phyloP scores from a whole-genome alignment of 1,140 invertebrate genomes.

The Drosophila insularis region DNA sequence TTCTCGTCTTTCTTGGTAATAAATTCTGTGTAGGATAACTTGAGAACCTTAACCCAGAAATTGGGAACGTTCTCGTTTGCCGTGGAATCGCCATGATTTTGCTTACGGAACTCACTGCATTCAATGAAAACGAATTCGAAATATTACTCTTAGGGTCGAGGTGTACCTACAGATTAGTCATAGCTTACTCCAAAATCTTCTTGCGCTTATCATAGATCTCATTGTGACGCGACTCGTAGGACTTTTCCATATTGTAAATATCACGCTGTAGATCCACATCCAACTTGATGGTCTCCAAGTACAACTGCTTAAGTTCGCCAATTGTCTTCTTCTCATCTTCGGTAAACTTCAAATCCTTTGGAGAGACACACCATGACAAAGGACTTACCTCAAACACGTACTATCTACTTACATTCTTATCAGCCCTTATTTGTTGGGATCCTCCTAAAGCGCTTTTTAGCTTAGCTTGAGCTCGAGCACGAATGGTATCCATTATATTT shows the following conservation, averaged over 20 bases:
- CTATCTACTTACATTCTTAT: slow-evolving; percentile 35
- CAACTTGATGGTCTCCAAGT: slow-evolving; percentile 89
- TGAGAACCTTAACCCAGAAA: slow-evolving; percentile 96
- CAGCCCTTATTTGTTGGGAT: not conserved
- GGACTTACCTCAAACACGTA: too few species aligned
- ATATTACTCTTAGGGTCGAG: too few species aligned
- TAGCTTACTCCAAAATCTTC: slow-evolving; percentile 67
- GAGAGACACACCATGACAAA: not conserved
- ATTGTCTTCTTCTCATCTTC: slow-evolving; percentile 89
- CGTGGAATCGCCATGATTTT: slow-evolving; percentile 55
- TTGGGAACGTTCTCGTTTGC: slow-evolving; percentile 88
- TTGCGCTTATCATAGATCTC: slow-evolving; percentile 44
- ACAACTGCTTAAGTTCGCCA: slow-evolving; percentile 93
- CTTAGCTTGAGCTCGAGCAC: not conserved
- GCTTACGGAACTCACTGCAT: slow-evolving; percentile 55
- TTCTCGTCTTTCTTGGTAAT: slow-evolving; percentile 91
- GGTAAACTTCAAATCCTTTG: slow-evolving; percentile 66
- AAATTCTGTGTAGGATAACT: slow-evolving; percentile 88
- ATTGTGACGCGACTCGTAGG: slow-evolving; percentile 84
- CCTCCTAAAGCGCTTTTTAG: not conserved
- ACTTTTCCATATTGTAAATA: slow-evolving; percentile 92
- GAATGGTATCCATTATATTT: not conserved
- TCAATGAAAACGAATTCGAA: not conserved
- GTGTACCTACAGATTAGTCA: too few species aligned
- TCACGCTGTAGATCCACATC: slow-evolving; percentile 95